A percentile compares a stretch with the other conserved stretches of the same genome.
phyloP scores from a whole-genome alignment of 2,888 invertebrate species.

The Lepas anatifera region DNA sequence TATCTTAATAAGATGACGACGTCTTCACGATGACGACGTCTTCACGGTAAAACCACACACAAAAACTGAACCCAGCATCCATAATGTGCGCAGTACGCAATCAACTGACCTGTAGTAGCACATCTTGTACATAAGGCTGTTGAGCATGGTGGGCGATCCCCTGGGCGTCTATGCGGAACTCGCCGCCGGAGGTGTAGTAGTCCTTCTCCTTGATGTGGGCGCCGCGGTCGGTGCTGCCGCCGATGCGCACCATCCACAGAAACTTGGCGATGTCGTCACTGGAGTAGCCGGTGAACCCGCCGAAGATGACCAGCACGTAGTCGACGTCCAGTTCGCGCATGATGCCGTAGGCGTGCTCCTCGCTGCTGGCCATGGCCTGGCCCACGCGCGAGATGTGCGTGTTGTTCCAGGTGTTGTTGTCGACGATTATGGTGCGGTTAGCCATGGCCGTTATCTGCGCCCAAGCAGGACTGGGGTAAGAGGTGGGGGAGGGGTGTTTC shows the following conservation, averaged over 20 bases:
- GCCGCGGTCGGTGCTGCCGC: slow-evolving; percentile 89
- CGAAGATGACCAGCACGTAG: slow-evolving; percentile 95
- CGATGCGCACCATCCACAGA: slow-evolving; percentile 97
- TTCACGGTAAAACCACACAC: too few species aligned
- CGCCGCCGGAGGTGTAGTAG: slow-evolving; percentile 90
- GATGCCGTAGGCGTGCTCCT: slow-evolving; percentile 94
- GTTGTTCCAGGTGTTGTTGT: slow-evolving; percentile 99
- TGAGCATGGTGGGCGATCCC: slow-evolving; percentile 80
- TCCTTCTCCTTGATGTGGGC: slow-evolving; percentile 91
- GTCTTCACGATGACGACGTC: too few species aligned
- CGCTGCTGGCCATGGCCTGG: slow-evolving; percentile 95
- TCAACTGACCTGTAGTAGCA: slow-evolving; percentile 84
- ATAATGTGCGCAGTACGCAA: too few species aligned
- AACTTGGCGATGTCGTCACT: slow-evolving; percentile 99
- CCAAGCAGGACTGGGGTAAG: not conserved
- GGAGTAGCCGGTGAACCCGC: slow-evolving; percentile 95
- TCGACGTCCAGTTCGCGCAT: slow-evolving; percentile 95
- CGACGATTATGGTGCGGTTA: slow-evolving; percentile 91
- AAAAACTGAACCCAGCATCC: too few species aligned
- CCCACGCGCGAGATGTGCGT: slow-evolving; percentile 96
- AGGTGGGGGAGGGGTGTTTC: too few species aligned
- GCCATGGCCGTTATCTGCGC: slow-evolving; percentile 97
- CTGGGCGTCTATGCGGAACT: slow-evolving; percentile 91
- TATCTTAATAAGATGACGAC: too few species aligned
- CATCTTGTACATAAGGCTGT: slow-evolving; percentile 99